These are phyloP conservation scores for Arnoldichthys spilopterus DNA, from an alignment of 2,797 vertebrate genomes.

Conservation along the genomic window DNA sequence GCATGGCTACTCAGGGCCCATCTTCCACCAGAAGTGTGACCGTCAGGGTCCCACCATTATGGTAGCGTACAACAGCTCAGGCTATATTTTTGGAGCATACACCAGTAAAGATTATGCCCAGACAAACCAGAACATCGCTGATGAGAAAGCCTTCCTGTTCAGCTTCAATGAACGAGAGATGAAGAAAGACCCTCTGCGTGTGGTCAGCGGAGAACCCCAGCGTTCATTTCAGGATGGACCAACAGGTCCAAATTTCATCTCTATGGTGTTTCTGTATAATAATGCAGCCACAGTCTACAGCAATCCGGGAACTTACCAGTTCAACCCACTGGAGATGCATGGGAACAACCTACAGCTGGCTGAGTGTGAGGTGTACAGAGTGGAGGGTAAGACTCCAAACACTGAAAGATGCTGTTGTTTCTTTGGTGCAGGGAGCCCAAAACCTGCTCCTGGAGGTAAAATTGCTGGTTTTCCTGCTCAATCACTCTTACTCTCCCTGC, in stretches of 20 bases:
- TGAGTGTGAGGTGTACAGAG: slow-evolving; percentile 70
- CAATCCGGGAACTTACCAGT: slow-evolving; percentile 53
- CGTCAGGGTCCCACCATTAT: slow-evolving; percentile 61
- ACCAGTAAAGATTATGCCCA: slow-evolving; percentile 63
- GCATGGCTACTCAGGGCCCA: slow-evolving; percentile 55
- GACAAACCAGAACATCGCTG: background rate
- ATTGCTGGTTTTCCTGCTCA: no score
- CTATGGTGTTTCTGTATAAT: slow-evolving; percentile 43
- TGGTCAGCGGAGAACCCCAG: slow-evolving; percentile 44
- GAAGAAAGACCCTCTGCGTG: slow-evolving; percentile 47
- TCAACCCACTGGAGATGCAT: slow-evolving; percentile 53
- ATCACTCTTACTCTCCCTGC: no score
- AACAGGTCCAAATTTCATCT: slow-evolving; percentile 52
- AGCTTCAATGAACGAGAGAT: slow-evolving; percentile 48
- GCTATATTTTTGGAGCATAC: slow-evolving; percentile 70
- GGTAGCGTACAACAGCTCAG: slow-evolving; percentile 68
- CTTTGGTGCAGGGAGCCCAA: no score
- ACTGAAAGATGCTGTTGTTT: background rate
- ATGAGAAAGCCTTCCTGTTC: slow-evolving; percentile 71
- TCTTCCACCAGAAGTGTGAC: slow-evolving; percentile 72
- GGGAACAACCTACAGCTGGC: slow-evolving; percentile 56
- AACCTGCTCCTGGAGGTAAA: no score
- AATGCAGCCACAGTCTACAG: background rate
- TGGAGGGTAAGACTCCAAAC: slow-evolving; percentile 57
- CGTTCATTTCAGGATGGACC: background rate